These are phyloP conservation scores for Vesta saturnalis DNA, from an alignment of 2,888 invertebrate species.

Conservation along the genomic window DNA sequence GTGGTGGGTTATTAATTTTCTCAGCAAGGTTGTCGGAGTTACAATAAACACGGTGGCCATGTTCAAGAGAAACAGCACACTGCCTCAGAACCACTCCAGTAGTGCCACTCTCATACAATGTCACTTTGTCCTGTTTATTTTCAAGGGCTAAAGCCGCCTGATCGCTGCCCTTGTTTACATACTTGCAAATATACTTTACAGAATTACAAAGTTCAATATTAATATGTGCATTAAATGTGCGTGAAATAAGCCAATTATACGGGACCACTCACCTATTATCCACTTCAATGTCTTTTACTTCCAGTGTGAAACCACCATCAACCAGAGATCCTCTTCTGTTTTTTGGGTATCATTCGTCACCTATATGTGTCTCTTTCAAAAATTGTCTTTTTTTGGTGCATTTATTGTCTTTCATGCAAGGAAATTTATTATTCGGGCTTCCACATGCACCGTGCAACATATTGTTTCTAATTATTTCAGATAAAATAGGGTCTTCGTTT, in stretches of 20 bases:
- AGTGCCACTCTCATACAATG: conserved; percentile 44
- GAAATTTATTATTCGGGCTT: conserved; percentile 49
- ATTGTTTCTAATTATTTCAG: conserved; percentile 47
- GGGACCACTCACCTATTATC: conserved; percentile 58
- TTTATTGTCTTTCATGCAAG: conserved; percentile 58
- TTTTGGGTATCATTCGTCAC: conserved; percentile 30
- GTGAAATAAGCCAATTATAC: conserved; percentile 48
- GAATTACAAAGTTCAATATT: conserved; percentile 57
- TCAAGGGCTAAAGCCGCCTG: conserved; percentile 20
- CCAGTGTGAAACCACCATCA: no score
- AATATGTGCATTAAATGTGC: conserved; percentile 47
- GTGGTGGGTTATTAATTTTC: conserved; percentile 35
- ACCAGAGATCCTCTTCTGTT: background rate
- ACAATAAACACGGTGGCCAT: conserved; percentile 42
- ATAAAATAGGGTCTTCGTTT: conserved; percentile 46
- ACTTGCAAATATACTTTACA: conserved; percentile 42
- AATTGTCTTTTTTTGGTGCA: conserved; percentile 50
- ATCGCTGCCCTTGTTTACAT: conserved; percentile 47
- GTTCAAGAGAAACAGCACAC: conserved; percentile 44
- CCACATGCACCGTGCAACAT: conserved; percentile 58
- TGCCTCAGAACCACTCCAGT: conserved; percentile 51
- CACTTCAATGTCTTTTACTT: no score
- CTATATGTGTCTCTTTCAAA: conserved; percentile 41
- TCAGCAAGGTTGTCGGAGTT: no score
- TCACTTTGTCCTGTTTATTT: conserved; percentile 45